phyloP scores from a whole-genome alignment of 2,888 invertebrate species.

The Epinotia demarniana region DNA sequence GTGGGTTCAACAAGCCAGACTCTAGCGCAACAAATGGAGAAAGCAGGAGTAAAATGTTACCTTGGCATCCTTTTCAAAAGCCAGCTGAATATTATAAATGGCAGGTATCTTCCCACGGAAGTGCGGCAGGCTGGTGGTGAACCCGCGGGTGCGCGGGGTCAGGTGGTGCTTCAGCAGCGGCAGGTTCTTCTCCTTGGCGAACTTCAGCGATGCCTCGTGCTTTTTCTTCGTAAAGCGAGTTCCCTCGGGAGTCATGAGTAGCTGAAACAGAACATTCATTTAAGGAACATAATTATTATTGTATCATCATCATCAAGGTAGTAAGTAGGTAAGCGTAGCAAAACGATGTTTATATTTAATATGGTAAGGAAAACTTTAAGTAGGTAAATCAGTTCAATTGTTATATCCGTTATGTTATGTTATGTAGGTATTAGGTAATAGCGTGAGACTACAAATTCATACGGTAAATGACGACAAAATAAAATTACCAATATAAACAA shows the following conservation, averaged over 20 bases:
- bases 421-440: no score
- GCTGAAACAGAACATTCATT: constrained; percentile 76
- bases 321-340: no score
- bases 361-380: no score
- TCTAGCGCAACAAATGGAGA: not conserved
- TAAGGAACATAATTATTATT: not conserved
- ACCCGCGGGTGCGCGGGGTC: constrained; percentile 97
- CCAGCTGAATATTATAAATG: constrained; percentile 93
- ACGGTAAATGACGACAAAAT: no score
- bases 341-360: no score
- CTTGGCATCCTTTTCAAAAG: constrained; percentile 87
- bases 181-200: constrained; percentile 93
- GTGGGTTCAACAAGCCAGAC: no score
- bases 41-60: constrained; percentile 58
- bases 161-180: constrained; percentile 94
- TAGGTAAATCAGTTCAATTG: no score
- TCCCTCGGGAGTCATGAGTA: constrained; percentile 96
- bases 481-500: no score
- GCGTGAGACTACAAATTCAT: no score
- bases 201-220: constrained; percentile 93
- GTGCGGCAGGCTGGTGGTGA: constrained; percentile 92
- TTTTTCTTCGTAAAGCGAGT: constrained; percentile 95
- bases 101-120: constrained; percentile 92
- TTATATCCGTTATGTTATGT: no score
- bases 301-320: not conserved